Evolutionary conservation across 2,113 vertebrate genomes (phyloP).

Genomic region (Ochotona curzoniae): DNA sequence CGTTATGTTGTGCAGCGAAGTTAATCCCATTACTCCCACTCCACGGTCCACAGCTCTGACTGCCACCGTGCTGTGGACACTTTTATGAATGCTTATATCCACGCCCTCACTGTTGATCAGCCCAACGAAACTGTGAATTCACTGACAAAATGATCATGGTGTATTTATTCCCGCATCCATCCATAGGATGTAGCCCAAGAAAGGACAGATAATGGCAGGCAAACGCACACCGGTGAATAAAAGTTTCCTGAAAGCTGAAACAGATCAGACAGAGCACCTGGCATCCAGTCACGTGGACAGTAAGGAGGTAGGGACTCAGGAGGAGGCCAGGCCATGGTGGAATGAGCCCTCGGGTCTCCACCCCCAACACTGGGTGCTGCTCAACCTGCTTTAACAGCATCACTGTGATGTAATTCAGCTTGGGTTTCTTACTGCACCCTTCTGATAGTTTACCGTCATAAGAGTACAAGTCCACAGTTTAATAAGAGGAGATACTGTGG

Average conservation of each 20-base stretch:
- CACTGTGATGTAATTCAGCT: slow-evolving; percentile 19
- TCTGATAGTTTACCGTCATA: slow-evolving; percentile 16
- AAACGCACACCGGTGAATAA: background rate
- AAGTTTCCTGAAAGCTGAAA: background rate
- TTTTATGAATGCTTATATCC: background rate
- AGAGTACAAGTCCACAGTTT: slow-evolving; percentile 35
- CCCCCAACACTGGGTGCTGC: background rate
- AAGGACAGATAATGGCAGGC: background rate
- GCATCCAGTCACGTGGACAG: background rate
- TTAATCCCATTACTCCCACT: background rate
- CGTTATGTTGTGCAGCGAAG: background rate
- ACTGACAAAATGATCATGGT: background rate
- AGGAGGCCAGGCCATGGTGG: accelerated
- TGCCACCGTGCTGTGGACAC: background rate
- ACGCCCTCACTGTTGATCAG: background rate
- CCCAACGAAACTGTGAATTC: background rate
- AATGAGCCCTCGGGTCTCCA: background rate
- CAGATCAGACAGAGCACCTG: background rate
- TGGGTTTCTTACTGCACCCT: slow-evolving; percentile 28
- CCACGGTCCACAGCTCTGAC: background rate
- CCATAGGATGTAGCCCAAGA: background rate
- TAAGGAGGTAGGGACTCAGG: background rate
- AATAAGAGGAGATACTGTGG: slow-evolving; percentile 29
- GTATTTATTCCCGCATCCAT: background rate
- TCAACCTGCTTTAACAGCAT: slow-evolving; percentile 17